Base-by-base conservation (phyloP, 1,140 invertebrate genomes). In the Xylocopa sonorina region DNA sequence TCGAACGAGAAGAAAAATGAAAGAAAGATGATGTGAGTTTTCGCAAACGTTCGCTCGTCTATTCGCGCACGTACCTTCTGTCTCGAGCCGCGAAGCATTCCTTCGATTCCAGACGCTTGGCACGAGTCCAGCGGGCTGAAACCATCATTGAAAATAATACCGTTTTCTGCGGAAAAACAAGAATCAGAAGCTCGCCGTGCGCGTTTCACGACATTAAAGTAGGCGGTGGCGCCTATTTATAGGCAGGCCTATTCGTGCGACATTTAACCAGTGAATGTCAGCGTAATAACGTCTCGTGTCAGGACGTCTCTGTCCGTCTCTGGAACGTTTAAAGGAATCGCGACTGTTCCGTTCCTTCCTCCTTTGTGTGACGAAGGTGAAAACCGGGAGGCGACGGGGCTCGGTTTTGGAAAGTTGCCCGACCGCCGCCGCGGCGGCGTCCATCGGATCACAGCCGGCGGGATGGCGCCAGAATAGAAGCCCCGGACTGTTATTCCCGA, bases 351-450 rank as follows among this genome's bases (percentile, higher is more conserved):
- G n/a, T n/a, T 18, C 3, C 38, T 43, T 18, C 16, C 34, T 18
- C 38, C n/a, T 53, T 29, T 32, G 6, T 16, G 60, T 50, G 46
- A 68, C 29, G 24, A 32, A 53, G 63, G 29, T 60, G 48, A 68
- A 83, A 67, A 62, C 6, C 29, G 62, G 21, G 18, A n/a, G n/a
- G n/a, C n/a, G n/a, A n/a, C 24, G 6, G 16, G 46, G 12, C 41
- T 51, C 21, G 53, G 51, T 67, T 84, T 84, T 87, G 86, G 86
- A 87, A 84, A 84, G 79, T 67, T 82, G 82, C 83, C 86, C 74
- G 46, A 7, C 57, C 60, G 76, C 21, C 51, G 53, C 41, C 81
- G 66, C 67, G 71, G 32, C 48, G 63, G 38, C n/a, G 53, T 86
- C 82, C 63, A 46, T 57, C 73, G 82, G 77, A 24, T 50, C 43